Evolutionary conservation across 2,888 invertebrate species (phyloP).

Genomic region (Folsomia candida): DNA sequence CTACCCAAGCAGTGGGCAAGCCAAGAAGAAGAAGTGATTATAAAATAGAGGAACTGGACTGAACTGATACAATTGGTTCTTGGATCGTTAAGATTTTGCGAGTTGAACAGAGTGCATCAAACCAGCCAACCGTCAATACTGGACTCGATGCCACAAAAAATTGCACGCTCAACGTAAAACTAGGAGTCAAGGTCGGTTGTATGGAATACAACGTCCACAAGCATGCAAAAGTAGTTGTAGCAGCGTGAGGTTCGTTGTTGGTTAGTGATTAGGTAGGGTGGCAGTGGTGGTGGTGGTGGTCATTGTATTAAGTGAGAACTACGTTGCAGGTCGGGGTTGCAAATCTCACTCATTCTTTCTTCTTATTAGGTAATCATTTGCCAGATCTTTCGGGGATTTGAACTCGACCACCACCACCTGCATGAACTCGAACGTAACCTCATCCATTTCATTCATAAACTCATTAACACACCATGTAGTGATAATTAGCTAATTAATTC

Average conservation of each 20-base stretch:
- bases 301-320: too few relatives aligned
- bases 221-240: neutral
- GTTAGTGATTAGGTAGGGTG: neutral
- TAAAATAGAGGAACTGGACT: neutral
- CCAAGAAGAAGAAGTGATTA: too few relatives aligned
- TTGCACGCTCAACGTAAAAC: constrained; percentile 6
- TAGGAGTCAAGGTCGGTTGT: constrained; percentile 39
- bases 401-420: neutral
- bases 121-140: neutral
- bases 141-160: neutral
- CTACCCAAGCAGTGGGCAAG: too few relatives aligned
- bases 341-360: neutral
- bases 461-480: neutral
- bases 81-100: neutral
- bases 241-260: neutral
- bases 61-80: neutral
- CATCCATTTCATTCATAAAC: constrained; percentile 1
- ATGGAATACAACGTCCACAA: neutral
- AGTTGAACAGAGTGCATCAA: constrained; percentile 1
- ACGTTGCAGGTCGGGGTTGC: neutral
- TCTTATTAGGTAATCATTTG: neutral
- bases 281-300: too few relatives aligned
- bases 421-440: neutral
- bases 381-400: constrained; percentile 3
- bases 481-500: neutral